Evolutionary conservation across 2,797 vertebrate genomes (phyloP).

Genomic region (Telmatherina bonti): DNA sequence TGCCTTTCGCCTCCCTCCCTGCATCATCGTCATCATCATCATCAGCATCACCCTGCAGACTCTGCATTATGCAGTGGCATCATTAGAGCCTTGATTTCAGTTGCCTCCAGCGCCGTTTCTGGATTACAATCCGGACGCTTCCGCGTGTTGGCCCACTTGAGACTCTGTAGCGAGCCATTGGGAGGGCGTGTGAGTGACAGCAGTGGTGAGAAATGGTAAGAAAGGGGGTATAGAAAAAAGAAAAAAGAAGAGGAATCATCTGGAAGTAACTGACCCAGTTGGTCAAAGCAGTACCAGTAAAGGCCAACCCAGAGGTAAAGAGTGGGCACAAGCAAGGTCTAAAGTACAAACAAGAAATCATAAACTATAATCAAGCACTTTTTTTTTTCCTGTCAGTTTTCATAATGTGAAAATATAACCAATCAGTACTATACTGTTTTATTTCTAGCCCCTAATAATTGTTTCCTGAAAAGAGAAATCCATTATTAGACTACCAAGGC

Average conservation of each 20-base stretch:
- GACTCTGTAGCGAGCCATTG: constrained; percentile 44
- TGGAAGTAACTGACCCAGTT: constrained; percentile 79
- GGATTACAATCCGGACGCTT: constrained; percentile 85
- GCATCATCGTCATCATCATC: constrained; percentile 21
- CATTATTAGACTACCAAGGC: constrained; percentile 84
- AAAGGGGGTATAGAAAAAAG: constrained; percentile 47
- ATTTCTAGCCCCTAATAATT: constrained; percentile 68
- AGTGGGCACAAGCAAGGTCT: constrained; percentile 6
- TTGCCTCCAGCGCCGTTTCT: constrained; percentile 86
- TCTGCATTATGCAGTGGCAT: constrained; percentile 91
- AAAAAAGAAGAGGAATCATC: constrained; percentile 87
- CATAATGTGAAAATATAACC: constrained; percentile 59
- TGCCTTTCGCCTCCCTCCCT: constrained; percentile 44
- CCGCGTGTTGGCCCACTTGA: constrained; percentile 69
- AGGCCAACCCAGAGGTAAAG: constrained; percentile 27
- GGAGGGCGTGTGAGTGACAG: constrained; percentile 66
- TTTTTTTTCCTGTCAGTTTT: constrained; percentile 41
- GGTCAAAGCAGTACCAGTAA: constrained; percentile 25
- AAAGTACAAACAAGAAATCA: constrained; percentile 26
- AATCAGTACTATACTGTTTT: constrained; percentile 33
- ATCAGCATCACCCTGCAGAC: constrained; percentile 81
- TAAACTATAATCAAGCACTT: constrained; percentile 47
- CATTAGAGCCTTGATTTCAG: constrained; percentile 87
- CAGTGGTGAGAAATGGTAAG: constrained; percentile 47
- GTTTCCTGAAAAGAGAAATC: constrained; percentile 79